Conservation (phyloP, 2,888 invertebrate genomes). For the Molanna angustata region DNA sequence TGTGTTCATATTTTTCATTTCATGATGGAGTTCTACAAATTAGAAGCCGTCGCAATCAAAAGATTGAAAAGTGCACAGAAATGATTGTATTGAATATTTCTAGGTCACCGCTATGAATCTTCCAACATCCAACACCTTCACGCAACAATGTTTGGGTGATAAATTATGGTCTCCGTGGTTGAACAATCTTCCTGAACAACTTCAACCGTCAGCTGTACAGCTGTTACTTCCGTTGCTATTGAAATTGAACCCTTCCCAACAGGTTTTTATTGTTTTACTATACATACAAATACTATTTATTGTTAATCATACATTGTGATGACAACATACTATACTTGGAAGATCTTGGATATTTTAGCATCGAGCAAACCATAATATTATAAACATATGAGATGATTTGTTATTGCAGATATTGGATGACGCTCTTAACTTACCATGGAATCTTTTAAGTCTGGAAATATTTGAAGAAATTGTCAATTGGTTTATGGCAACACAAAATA, state of each 20-base stretch:
- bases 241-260: conserved; percentile 13
- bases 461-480: conserved; percentile 42
- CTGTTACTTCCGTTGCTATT: conserved; percentile 22
- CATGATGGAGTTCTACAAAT: too few species aligned
- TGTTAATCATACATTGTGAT: background rate
- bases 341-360: too few species aligned
- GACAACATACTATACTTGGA: too few species aligned
- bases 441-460: conserved; percentile 40
- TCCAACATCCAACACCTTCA: conserved; percentile 21
- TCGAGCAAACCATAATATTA: too few species aligned
- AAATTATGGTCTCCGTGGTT: conserved; percentile 24
- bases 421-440: conserved; percentile 45
- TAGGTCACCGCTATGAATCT: conserved; percentile 23
- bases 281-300: background rate
- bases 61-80: too few species aligned
- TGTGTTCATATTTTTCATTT: too few species aligned
- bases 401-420: conserved; percentile 36
- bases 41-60: too few species aligned
- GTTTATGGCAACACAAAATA: conserved; percentile 43
- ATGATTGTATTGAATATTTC: too few species aligned
- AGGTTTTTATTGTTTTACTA: conserved; percentile 1
- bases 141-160: conserved; percentile 22
- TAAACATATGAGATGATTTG: too few species aligned
- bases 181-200: conserved; percentile 8
- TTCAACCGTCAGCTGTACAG: conserved; percentile 15